Evolutionary conservation across 2,888 invertebrate genomes (phyloP).

Genomic region (Alentia gelatinosa): DNA sequence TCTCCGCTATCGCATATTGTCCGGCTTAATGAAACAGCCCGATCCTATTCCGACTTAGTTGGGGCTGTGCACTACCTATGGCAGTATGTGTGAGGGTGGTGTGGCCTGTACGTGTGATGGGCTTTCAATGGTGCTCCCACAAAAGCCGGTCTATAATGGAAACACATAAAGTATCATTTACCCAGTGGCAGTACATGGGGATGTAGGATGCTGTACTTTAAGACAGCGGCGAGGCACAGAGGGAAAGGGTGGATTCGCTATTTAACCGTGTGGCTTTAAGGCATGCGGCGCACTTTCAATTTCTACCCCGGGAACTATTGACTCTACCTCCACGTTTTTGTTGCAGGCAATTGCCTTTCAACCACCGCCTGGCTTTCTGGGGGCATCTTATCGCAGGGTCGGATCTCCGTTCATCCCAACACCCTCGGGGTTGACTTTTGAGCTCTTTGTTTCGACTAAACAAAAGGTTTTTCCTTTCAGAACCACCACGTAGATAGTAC

Average conservation of each 20-base stretch:
- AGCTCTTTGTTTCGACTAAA: neutral
- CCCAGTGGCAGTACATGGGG: neutral
- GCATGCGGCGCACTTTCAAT: neutral
- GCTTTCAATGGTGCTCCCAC: neutral
- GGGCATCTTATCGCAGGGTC: neutral
- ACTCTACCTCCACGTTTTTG: neutral
- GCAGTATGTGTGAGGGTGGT: neutral
- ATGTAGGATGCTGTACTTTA: neutral
- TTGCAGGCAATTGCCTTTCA: neutral
- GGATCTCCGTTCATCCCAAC: neutral
- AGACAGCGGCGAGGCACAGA: neutral
- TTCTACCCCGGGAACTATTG: neutral
- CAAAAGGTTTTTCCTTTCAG: neutral
- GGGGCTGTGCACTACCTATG: too few relatives aligned
- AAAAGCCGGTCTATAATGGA: neutral
- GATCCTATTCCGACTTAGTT: too few relatives aligned
- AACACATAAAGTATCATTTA: neutral
- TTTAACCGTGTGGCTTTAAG: neutral
- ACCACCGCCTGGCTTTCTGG: neutral
- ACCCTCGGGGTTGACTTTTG: neutral
- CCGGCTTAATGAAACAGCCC: too few relatives aligned
- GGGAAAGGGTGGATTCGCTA: neutral
- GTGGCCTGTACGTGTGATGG: neutral
- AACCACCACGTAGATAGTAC: too few relatives aligned
- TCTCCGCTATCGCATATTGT: too few relatives aligned